phyloP scores from a whole-genome alignment of 2,888 invertebrate species.

The Epirrhoe tristata region DNA sequence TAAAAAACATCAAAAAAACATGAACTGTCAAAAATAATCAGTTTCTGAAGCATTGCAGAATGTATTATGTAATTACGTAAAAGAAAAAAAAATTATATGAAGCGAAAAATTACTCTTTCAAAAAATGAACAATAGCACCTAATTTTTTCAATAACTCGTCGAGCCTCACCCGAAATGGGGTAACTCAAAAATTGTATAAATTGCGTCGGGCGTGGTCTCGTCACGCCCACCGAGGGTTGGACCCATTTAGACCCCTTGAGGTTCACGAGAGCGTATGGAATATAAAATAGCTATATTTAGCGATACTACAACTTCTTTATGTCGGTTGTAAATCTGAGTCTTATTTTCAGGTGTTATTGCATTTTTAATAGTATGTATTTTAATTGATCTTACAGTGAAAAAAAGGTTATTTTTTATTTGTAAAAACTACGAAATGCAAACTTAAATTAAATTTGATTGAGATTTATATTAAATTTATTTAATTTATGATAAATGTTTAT shows the following conservation, averaged over 20 bases:
- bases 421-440: background rate
- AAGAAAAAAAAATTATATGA: background rate
- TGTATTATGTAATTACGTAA: too few species aligned
- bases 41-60: too few species aligned
- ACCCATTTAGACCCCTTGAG: conserved; percentile 33
- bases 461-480: background rate
- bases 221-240: conserved; percentile 41
- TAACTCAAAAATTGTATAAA: conserved; percentile 53
- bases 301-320: background rate
- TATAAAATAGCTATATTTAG: conserved; percentile 34
- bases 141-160: conserved; percentile 40
- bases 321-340: background rate
- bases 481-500: background rate
- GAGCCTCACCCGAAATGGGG: conserved; percentile 46
- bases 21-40: too few species aligned
- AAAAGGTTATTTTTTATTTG: background rate
- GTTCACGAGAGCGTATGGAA: conserved; percentile 41
- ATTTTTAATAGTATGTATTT: too few species aligned
- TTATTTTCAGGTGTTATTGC: background rate
- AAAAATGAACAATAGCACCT: conserved; percentile 1
- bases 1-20: too few species aligned
- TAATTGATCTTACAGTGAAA: background rate
- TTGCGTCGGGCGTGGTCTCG: conserved; percentile 52
- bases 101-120: conserved; percentile 6
- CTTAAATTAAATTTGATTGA: background rate